phyloP scores from a whole-genome alignment of 2,888 invertebrate genomes.

The Schizaphis graminum region DNA sequence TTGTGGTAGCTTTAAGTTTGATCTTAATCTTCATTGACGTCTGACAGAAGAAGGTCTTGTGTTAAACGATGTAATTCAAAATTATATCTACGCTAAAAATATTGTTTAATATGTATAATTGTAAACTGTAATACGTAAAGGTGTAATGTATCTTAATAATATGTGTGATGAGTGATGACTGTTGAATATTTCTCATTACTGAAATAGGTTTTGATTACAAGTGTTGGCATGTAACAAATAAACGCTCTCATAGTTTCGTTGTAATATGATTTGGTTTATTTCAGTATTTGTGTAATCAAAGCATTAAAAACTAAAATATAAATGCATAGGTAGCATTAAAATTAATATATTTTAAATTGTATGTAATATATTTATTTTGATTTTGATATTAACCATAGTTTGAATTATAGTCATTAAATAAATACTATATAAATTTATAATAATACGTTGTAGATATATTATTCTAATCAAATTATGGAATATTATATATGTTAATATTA shows the following conservation, averaged over 20 bases:
- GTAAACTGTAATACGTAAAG: neutral
- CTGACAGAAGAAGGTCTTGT: too few species aligned
- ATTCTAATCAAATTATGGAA: neutral
- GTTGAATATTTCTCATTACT: neutral
- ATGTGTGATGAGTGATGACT: neutral
- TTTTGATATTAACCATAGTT: neutral
- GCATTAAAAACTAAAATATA: neutral
- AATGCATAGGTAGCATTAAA: neutral
- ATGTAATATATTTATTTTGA: neutral
- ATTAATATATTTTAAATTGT: neutral
- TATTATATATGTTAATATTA: neutral
- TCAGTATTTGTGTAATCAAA: neutral
- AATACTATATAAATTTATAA: neutral
- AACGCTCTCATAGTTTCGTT: neutral
- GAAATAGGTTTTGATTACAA: neutral
- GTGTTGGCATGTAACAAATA: neutral
- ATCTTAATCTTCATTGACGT: too few species aligned
- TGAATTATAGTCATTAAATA: neutral
- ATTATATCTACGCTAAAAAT: neutral
- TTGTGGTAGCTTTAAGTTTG: too few species aligned
- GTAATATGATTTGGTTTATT: neutral
- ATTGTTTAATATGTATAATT: neutral
- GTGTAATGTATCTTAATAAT: neutral
- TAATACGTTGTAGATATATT: neutral
- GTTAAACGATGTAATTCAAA: neutral